phyloP scores from a whole-genome alignment of 2,797 vertebrate species.

The Enteromius trimaculatus region DNA sequence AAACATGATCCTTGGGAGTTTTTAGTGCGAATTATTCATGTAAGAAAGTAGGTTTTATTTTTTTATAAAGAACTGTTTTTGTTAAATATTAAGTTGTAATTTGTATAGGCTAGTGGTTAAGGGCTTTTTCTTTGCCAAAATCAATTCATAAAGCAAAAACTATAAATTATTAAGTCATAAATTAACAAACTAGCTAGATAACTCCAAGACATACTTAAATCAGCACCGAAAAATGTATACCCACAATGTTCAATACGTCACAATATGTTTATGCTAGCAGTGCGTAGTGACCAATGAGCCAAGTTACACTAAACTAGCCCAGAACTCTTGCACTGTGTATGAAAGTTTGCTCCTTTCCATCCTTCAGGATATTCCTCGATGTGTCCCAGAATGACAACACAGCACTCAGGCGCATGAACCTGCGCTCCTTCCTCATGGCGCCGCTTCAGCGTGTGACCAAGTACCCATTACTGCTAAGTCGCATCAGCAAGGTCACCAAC shows the following conservation, averaged over 20 bases:
- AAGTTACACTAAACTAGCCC: not conserved
- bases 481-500: constrained; percentile 87
- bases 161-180: not conserved
- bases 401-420: constrained; percentile 88
- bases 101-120: not conserved
- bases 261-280: not conserved
- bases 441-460: constrained; percentile 91
- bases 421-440: constrained; percentile 93
- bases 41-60: too few relatives aligned
- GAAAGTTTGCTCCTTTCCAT: constrained; percentile 19
- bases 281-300: not conserved
- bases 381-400: constrained; percentile 95
- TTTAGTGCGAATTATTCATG: too few relatives aligned
- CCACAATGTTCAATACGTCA: not conserved
- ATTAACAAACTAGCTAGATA: not conserved
- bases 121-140: not conserved
- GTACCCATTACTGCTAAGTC: constrained; percentile 88
- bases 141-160: not conserved
- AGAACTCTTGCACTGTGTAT: not conserved
- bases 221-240: not conserved
- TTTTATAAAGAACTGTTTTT: not conserved
- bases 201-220: not conserved
- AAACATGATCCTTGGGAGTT: not conserved
- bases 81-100: not conserved
- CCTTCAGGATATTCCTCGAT: constrained; percentile 88